phyloP scores from a whole-genome alignment of 92 coral and sea anemone species.

The Heteractis magnifica region DNA sequence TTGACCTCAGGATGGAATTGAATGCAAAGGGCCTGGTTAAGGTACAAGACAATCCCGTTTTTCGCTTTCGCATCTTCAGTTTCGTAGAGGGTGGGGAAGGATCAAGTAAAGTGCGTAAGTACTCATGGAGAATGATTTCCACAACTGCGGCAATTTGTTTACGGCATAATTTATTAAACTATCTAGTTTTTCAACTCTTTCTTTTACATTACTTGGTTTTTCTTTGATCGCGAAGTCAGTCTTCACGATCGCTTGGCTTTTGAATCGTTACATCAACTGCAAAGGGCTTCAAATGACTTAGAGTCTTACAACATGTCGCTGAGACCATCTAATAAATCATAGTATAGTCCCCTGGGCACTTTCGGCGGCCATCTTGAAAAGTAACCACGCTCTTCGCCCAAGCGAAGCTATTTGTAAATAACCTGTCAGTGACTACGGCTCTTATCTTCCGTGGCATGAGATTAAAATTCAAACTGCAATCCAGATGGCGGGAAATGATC shows the following conservation, averaged over 20 bases:
- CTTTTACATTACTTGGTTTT: slow-evolving; percentile 6
- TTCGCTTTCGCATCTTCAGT: too few species aligned
- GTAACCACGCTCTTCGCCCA: not conserved
- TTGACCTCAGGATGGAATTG: too few species aligned
- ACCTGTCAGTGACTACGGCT: not conserved
- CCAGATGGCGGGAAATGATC: too few species aligned
- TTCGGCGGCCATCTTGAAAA: not conserved
- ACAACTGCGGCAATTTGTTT: not conserved
- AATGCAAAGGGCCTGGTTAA: too few species aligned
- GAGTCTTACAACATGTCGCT: not conserved
- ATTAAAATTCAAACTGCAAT: too few species aligned
- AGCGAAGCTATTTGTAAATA: not conserved
- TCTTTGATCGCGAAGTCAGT: not conserved
- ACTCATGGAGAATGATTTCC: not conserved
- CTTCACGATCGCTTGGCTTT: slow-evolving; percentile 2
- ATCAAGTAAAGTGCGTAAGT: not conserved
- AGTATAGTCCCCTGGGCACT: not conserved
- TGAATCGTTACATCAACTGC: not conserved
- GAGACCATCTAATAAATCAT: slow-evolving; percentile 21
- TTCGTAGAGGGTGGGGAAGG: not conserved
- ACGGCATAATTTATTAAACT: slow-evolving; percentile 55
- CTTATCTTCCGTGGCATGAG: not conserved
- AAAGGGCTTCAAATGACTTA: not conserved
- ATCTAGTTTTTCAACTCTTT: slow-evolving; percentile 18
- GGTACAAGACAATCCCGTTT: too few species aligned